Conservation (phyloP, 2,888 invertebrate genomes). For the Conchocele bisecta region DNA sequence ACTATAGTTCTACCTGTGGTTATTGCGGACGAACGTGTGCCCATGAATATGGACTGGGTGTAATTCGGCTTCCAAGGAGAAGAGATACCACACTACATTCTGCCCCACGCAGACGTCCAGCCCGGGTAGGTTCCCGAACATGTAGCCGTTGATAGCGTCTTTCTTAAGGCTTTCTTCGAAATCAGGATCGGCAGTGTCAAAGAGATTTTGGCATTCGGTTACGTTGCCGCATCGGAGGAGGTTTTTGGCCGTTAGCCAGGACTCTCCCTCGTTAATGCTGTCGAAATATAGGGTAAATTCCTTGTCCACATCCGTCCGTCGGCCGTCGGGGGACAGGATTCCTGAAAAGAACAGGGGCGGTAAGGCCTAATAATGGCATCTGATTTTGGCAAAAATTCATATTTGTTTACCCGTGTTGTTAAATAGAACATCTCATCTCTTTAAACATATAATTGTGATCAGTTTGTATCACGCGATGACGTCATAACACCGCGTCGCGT, state of each 20-base stretch:
- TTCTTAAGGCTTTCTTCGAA: conserved; percentile 53
- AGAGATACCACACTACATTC: conserved; percentile 56
- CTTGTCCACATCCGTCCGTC: conserved; percentile 61
- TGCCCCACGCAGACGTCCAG: conserved; percentile 60
- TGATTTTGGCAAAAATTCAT: too few species aligned
- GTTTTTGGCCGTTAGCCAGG: conserved; percentile 63
- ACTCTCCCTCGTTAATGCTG: conserved; percentile 64
- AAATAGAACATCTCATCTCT: too few species aligned
- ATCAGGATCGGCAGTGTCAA: conserved; percentile 35
- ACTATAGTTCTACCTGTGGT: conserved; percentile 55
- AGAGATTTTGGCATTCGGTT: conserved; percentile 43
- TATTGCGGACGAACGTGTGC: conserved; percentile 49
- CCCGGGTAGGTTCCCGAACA: conserved; percentile 62
- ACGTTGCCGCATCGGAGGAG: conserved; percentile 54
- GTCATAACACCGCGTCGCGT: too few species aligned
- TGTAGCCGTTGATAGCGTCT: conserved; percentile 36
- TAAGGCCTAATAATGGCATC: too few species aligned
- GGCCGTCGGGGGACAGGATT: conserved; percentile 37
- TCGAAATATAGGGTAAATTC: conserved; percentile 65
- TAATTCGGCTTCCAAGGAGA: conserved; percentile 51
- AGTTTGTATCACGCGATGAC: too few species aligned
- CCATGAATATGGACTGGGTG: conserved; percentile 59
- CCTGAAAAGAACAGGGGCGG: conserved; percentile 36
- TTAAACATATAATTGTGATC: too few species aligned
- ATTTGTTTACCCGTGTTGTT: too few species aligned